Evolutionary conservation across 2,797 vertebrate genomes (phyloP).

Genomic region (Sebastiscus tertius): DNA sequence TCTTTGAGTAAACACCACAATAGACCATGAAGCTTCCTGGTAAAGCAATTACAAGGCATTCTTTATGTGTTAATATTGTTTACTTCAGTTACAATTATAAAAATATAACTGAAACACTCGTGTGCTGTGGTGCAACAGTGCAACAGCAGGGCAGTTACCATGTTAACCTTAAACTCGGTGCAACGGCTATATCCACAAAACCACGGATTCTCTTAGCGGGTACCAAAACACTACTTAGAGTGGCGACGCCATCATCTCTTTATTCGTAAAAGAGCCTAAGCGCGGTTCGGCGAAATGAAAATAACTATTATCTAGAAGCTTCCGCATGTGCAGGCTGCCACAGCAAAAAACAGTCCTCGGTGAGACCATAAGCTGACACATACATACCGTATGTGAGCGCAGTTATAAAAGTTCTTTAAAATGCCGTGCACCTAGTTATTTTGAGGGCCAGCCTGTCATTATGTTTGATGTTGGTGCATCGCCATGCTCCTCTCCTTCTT

Average conservation of each 20-base stretch:
- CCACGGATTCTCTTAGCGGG: slow-evolving; percentile 59
- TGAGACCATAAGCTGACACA: slow-evolving; percentile 64
- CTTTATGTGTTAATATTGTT: slow-evolving; percentile 38
- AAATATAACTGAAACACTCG: slow-evolving; percentile 24
- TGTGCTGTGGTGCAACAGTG: slow-evolving; percentile 15
- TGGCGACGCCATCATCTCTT: slow-evolving; percentile 71
- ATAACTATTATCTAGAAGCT: slow-evolving; percentile 77
- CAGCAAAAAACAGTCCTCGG: slow-evolving; percentile 63
- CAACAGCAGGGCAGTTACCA: slow-evolving; percentile 10
- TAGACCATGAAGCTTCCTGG: slow-evolving; percentile 39
- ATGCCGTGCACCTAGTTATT: slow-evolving; percentile 70
- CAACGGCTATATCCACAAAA: slow-evolving; percentile 45
- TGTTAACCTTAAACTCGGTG: slow-evolving; percentile 30
- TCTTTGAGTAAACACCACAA: slow-evolving; percentile 54
- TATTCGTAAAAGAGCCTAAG: slow-evolving; percentile 65
- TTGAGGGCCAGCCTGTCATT: slow-evolving; percentile 69
- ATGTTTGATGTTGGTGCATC: slow-evolving; percentile 61
- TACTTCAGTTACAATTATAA: slow-evolving; percentile 56
- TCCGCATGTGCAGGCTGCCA: slow-evolving; percentile 60
- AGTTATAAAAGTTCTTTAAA: slow-evolving; percentile 71
- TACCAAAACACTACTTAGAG: slow-evolving; percentile 74
- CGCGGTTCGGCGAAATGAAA: slow-evolving; percentile 65
- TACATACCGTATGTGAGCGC: slow-evolving; percentile 49
- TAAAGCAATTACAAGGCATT: slow-evolving; percentile 51
- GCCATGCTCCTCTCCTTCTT: slow-evolving; percentile 33